phyloP scores from a whole-genome alignment of 2,888 invertebrate species.

The Lydus trimaculatus region DNA sequence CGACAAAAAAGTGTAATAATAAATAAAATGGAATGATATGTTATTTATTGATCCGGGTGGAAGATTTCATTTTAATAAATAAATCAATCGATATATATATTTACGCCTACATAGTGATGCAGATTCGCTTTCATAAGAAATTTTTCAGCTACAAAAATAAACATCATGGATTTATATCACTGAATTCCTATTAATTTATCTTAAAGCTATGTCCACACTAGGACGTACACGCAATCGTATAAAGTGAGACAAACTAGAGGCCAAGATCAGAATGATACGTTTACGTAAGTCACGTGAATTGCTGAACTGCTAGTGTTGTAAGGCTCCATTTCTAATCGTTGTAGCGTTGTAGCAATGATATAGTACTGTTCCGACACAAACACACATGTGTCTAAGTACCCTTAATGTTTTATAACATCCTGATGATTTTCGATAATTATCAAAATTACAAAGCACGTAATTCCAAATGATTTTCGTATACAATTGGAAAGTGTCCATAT shows the following conservation, averaged over 20 bases:
- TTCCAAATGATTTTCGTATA: constrained; percentile 3
- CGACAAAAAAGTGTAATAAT: neutral
- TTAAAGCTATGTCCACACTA: too few relatives aligned
- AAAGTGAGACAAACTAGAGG: too few relatives aligned
- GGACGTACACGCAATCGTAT: too few relatives aligned
- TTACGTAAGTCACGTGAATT: too few relatives aligned
- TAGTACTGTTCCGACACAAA: too few relatives aligned
- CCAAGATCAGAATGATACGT: too few relatives aligned
- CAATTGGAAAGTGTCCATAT: neutral
- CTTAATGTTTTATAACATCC: constrained; percentile 7
- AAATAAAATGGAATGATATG: neutral
- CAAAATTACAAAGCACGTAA: neutral
- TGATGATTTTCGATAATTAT: neutral
- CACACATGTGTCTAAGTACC: too few relatives aligned
- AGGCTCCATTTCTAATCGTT: too few relatives aligned
- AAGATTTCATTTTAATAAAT: neutral
- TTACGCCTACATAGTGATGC: neutral
- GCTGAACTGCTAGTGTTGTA: too few relatives aligned
- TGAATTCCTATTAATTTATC: too few relatives aligned
- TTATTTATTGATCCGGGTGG: neutral
- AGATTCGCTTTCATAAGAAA: neutral
- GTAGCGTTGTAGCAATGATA: too few relatives aligned
- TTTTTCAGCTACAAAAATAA: neutral
- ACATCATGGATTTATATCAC: too few relatives aligned
- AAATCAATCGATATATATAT: neutral